Base-by-base conservation (phyloP, 2,797 vertebrate species). In the Cichlasoma orientale region DNA sequence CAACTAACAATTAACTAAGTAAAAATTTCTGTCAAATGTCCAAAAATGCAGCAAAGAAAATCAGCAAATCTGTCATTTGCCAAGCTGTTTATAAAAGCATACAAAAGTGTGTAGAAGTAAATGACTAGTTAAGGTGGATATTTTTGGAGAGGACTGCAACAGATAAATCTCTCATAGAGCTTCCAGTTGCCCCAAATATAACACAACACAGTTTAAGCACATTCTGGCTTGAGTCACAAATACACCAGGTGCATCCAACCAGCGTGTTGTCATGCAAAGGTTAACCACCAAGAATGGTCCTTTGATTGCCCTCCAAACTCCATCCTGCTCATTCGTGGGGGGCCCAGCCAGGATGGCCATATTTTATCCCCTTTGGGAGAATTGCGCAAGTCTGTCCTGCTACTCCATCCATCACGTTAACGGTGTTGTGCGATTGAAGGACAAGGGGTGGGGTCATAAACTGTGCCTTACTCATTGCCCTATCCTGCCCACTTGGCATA, bases 401-500 rank as follows among this genome's bases (percentile, higher is more conserved):
- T 52, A 33, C 77, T 82, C 77, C 79, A 90, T 94, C 86, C 77
- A 90, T 94, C 91, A 91, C 70, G 16, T 88, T 91, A 90, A 93
- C 75, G 68, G 80, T 8, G 77, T 86, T 92, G 77, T 82, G 85
- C 71, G 12, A 78, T 25, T 79, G 72, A 82, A 92, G 90, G 90
- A 92, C 79, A 27, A 56, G 79, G 33, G 61, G 23, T 1, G 33
- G 85, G 79, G 36, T 93, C 79, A 80, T 91, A 90, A 88, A 90
- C 82, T 7, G 52, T 21, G 77, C 76, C 72, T 59, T 78, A 73
- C 74, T 82, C 36, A 12, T 70, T 61, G 82, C 71, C 85, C 82
- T 85, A 77, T 86, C 73, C 88, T 77, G 78, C 81, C 78, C 41
- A 59, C 83, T 81, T 92, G 92, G 93, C 91, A 90, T 83, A 19